Evolutionary conservation across 2,797 vertebrate genomes (phyloP), one percentile per base, ranked within the genome.

Genomic region (Sebastes steindachneri): DNA sequence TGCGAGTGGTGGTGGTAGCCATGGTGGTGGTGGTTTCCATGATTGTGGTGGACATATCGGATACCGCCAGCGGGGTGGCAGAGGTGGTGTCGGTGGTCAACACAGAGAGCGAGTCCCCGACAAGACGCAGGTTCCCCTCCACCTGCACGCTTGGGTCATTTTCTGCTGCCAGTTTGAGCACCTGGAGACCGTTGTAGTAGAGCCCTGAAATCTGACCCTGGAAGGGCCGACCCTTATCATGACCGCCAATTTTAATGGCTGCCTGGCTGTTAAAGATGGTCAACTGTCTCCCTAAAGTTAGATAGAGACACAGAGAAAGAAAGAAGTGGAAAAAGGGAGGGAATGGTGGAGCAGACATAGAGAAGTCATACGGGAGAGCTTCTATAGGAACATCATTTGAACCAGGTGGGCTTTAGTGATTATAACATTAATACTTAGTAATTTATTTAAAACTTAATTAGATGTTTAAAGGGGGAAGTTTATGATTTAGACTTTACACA

Each of bases 221-320:
- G 95, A 99, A 99, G 1, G 97, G 97, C 58, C 96, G 96, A 28
- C 96, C 97, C 59, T 97, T 97, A 92, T 99, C 98, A 58, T 96
- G 95, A 81, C 98, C 98, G 28, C 98, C 98, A 15, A 99, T 98
- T 94, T 97, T 98, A 93, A 99, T 98, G 82, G 96, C 96, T 3
- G 98, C 98, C 94, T 99, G 98, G 94, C 97, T 99, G 94, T 99
- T 99, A 95, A 99, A 99, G 95, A 99, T 99, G 88, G 98, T 99
- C 93, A 99, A 93, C 95, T 99, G 98, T 85, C 98, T 97, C 92
- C 98, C 98, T 99, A 53, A 48, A 90, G 79, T 74, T 17, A 75
- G 83, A 86, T 25, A 65, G 79, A 86, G 77, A 85, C 73, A 82
- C 25, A 76, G 76, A 90, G 54, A 82, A 64, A 82, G 68, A 28